Percentiles rank a stretch among this genome's conserved stretches.
Evolutionary conservation across 2,797 vertebrate genomes (phyloP).

Genomic region (Pseudotriccus pelzelni): DNA sequence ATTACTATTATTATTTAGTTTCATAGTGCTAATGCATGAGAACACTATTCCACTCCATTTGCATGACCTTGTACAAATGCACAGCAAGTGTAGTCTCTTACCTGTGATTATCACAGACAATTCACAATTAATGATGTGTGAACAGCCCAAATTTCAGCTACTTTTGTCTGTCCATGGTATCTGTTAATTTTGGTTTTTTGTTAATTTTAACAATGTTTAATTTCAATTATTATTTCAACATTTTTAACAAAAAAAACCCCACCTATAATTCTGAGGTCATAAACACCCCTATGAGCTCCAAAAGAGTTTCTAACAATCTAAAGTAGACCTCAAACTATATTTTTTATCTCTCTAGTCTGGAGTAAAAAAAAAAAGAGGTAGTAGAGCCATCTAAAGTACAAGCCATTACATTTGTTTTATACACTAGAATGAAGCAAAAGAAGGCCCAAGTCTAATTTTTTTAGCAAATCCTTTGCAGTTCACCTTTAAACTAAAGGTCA

Average conservation of each 20-base stretch:
- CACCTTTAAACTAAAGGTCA: conserved; percentile 66
- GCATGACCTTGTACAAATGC: not conserved
- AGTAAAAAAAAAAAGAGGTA: not conserved
- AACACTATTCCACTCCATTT: not conserved
- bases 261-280: not conserved
- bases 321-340: not conserved
- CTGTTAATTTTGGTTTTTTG: not conserved
- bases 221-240: not conserved
- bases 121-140: not conserved
- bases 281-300: not conserved
- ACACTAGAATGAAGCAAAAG: not conserved
- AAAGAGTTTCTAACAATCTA: not conserved
- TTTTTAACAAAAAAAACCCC: not conserved
- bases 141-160: not conserved
- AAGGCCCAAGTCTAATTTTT: conserved; percentile 31
- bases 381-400: not conserved
- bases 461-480: conserved; percentile 61
- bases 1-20: not conserved
- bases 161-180: not conserved
- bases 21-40: not conserved
- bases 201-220: not conserved
- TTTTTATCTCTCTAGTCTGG: not conserved
- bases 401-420: conserved; percentile 7
- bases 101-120: not conserved
- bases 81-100: not conserved